Evolutionary conservation across 2,888 invertebrate genomes (phyloP).

Genomic region (Phlogophora meticulosa): DNA sequence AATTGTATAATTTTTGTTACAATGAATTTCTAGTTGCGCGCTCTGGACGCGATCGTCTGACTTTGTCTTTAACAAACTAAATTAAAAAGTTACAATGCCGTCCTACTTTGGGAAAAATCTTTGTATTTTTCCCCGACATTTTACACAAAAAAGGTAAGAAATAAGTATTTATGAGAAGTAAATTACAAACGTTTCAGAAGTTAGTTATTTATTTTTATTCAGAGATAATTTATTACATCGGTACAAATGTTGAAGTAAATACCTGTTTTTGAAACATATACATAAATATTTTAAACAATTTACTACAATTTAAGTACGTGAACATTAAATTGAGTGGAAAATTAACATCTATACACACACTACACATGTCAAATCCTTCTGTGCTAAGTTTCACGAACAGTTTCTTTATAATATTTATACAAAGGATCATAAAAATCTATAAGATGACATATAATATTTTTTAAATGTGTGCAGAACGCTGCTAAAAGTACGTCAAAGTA

Average conservation of each 20-base stretch:
- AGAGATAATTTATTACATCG: conserved; percentile 66
- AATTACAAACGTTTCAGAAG: conserved; percentile 49
- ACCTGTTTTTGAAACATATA: conserved; percentile 63
- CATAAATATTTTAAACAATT: conserved; percentile 58
- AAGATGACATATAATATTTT: conserved; percentile 52
- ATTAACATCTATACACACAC: conserved; percentile 69
- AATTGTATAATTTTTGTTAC: conserved; percentile 36
- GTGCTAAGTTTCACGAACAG: conserved; percentile 74
- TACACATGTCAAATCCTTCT: conserved; percentile 83
- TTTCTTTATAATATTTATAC: conserved; percentile 57
- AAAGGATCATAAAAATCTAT: conserved; percentile 66
- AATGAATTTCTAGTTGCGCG: conserved; percentile 37
- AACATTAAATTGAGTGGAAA: conserved; percentile 64
- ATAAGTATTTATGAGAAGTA: conserved; percentile 19
- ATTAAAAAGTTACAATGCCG: conserved; percentile 44
- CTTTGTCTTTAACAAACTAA: conserved; percentile 49
- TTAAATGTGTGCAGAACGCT: conserved; percentile 34
- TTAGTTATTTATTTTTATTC: conserved; percentile 68
- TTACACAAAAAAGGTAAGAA: conserved; percentile 1
- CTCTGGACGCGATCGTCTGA: conserved; percentile 23
- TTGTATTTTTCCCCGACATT: conserved; percentile 18
- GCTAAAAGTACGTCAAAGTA: conserved; percentile 51
- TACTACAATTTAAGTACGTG: conserved; percentile 52
- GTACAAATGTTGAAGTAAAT: conserved; percentile 67
- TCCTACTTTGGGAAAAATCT: conserved; percentile 18